Base-by-base conservation (phyloP, 2,113 vertebrate species). In the Oreochromis aureus region DNA sequence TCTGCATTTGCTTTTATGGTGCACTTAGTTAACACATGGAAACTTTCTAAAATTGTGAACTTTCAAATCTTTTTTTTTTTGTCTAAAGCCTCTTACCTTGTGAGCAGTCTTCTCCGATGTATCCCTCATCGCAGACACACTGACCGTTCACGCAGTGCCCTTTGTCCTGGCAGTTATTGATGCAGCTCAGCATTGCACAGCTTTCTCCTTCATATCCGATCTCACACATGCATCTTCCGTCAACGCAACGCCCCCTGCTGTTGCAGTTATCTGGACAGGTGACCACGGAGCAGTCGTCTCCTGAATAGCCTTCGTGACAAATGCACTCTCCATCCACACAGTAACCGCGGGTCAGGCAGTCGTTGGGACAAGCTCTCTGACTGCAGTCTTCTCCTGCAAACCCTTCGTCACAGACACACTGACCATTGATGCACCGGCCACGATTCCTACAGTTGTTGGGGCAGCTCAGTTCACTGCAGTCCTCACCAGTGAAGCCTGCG, bases 391-490 rank as follows among this genome's bases (percentile, higher is more conserved):
- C 96, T 0, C 98, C 97, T 0, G 92, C 69, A 90, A 98, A 98
- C 15, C 98, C 98, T 4, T 98, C 96, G 0, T 98, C 96, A 3
- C 98, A 98, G 5, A 97, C n/a, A 4, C 98, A 98, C 69, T 94
- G 96, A 1, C 98, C 97, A 0, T 97, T 93, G 3, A 96, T 11
- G 39, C 98, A 98, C 3, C 86, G 96, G 1, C 98, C 98, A 1
- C 89, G 96, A 44, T 92, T 85, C 0, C 85, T 86, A 80, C 98
- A 98, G 92, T 97, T 94, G 6, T 92, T 85, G 0, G 97, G 96
- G 81, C 98, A 98, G 81, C 94, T 95, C 36, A 95, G 91, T n/a
- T 97, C 94, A 5, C 89, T 56, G 80, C 98, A 98, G 92, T 98
- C 97, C 5, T 90, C 88, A 0, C 97, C 96, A 0, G 18, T 39